These are phyloP conservation scores for Sipunculus nudus DNA, from an alignment of 2,888 invertebrate genomes.

Conservation along the genomic window DNA sequence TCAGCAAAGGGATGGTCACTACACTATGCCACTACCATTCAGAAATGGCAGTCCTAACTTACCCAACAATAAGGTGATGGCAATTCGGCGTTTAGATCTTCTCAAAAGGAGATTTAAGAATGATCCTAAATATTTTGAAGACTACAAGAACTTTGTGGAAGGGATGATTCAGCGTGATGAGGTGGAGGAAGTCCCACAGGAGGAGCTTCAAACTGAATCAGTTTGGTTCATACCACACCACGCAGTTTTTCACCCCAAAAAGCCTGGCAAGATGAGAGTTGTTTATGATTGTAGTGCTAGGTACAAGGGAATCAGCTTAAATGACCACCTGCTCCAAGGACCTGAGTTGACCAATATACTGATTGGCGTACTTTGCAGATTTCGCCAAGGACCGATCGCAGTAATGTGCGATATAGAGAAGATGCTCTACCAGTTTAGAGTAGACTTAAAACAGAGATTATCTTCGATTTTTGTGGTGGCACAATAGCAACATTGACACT, in stretches of 20 bases:
- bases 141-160: too few relatives aligned
- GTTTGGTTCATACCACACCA: slow-evolving; percentile 1
- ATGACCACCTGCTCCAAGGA: background rate
- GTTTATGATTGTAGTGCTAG: background rate
- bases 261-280: background rate
- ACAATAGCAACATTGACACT: background rate
- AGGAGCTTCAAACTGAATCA: background rate
- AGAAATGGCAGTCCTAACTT: too few relatives aligned
- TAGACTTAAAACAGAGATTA: background rate
- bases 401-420: background rate
- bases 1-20: too few relatives aligned
- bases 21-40: too few relatives aligned
- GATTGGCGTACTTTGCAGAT: background rate
- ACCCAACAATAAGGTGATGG: too few relatives aligned
- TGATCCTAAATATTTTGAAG: too few relatives aligned
- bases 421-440: background rate
- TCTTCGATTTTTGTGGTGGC: slow-evolving; percentile 1
- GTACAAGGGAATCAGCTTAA: background rate
- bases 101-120: too few relatives aligned
- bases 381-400: background rate
- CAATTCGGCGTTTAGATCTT: too few relatives aligned
- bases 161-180: too few relatives aligned
- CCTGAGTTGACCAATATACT: background rate
- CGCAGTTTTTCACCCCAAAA: background rate
- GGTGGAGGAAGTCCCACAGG: too few relatives aligned